phyloP scores from a whole-genome alignment of 2,113 vertebrate genomes.

The Nothobranchius furzeri region DNA sequence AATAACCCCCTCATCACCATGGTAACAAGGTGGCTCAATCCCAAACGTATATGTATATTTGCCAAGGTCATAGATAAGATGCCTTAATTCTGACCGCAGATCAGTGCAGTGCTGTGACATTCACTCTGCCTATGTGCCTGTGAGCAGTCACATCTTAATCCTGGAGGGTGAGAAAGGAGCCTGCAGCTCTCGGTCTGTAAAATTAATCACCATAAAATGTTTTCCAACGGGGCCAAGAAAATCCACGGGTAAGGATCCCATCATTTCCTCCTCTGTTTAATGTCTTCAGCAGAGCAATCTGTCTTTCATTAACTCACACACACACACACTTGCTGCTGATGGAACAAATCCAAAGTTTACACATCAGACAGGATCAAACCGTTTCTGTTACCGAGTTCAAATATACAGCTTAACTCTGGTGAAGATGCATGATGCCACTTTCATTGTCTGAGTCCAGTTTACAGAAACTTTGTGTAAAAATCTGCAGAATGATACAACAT shows the following conservation, averaged over 20 bases:
- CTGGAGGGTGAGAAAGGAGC: conserved; percentile 63
- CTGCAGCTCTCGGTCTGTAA: conserved; percentile 53
- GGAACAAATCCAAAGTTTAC: conserved; percentile 22
- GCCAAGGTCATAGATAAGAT: conserved; percentile 33
- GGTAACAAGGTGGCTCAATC: no score
- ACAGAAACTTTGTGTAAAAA: not conserved
- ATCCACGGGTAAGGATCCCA: conserved; percentile 48
- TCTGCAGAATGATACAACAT: not conserved
- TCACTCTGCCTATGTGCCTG: conserved; percentile 41
- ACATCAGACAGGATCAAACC: not conserved
- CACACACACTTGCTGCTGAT: conserved; percentile 39
- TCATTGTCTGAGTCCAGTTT: conserved; percentile 26
- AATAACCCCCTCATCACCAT: no score
- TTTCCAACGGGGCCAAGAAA: conserved; percentile 26
- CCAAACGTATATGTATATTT: not conserved
- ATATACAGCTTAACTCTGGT: not conserved
- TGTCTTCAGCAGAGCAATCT: conserved; percentile 61
- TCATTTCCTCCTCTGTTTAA: conserved; percentile 55
- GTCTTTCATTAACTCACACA: conserved; percentile 56
- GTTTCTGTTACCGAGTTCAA: not conserved
- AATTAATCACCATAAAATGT: conserved; percentile 66
- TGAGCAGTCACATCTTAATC: conserved; percentile 53
- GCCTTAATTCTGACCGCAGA: conserved; percentile 25
- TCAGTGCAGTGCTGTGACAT: conserved; percentile 26
- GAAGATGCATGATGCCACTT: not conserved